Evolutionary conservation across 2,797 vertebrate species (phyloP).

Genomic region (Loriculus beryllinus): DNA sequence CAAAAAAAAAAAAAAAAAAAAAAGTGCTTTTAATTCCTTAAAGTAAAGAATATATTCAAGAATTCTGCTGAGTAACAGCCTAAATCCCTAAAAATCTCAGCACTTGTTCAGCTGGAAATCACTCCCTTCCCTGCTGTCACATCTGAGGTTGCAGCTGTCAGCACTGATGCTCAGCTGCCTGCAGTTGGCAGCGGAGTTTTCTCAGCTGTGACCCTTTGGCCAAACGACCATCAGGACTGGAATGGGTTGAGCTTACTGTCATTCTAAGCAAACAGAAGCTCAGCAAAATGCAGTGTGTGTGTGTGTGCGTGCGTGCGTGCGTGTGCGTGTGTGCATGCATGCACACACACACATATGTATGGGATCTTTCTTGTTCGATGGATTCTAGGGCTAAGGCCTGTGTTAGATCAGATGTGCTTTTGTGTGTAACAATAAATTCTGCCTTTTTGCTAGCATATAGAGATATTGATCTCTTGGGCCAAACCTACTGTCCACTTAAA

Average conservation of each 20-base stretch:
- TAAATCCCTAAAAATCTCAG: not conserved
- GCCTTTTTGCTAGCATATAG: not conserved
- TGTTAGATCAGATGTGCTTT: not conserved
- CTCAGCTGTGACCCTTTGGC: not conserved
- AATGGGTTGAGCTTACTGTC: not conserved
- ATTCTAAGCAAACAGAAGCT: not conserved
- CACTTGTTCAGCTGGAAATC: not conserved
- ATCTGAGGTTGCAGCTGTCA: constrained; percentile 23
- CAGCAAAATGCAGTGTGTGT: not conserved
- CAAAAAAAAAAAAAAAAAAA: not conserved
- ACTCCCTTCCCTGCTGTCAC: not conserved
- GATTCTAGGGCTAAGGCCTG: too few species aligned
- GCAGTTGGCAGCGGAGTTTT: not conserved
- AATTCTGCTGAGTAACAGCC: not conserved
- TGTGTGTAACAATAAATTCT: not conserved
- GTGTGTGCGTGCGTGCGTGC: too few species aligned
- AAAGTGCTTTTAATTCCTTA: not conserved
- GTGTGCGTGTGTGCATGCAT: not conserved
- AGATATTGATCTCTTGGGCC: not conserved
- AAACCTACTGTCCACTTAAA: not conserved
- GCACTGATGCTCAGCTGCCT: not conserved
- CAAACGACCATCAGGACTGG: not conserved
- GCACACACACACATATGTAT: fast-evolving
- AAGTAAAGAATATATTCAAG: not conserved
- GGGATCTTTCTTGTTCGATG: not conserved